phyloP scores from a whole-genome alignment of 35 echinoderm and acorn worm genomes.

The Heliocidaris tuberculata region DNA sequence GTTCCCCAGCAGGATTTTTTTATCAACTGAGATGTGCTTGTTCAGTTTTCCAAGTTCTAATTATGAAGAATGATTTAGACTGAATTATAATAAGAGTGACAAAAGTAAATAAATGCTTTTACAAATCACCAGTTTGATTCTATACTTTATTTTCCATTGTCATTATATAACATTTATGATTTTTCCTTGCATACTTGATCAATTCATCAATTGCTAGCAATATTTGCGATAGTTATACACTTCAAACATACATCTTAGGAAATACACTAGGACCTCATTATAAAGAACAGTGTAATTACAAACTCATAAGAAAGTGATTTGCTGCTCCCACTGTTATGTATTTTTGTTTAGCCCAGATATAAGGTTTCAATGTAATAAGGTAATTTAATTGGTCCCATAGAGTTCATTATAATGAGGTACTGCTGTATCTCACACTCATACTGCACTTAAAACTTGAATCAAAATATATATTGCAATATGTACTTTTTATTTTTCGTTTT shows the following conservation, averaged over 20 bases:
- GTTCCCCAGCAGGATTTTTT: too few relatives aligned
- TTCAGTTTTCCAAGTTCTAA: neutral
- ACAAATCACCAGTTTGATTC: neutral
- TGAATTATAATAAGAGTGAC: neutral
- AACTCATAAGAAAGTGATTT: too few relatives aligned
- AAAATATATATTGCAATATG: neutral
- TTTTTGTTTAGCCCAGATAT: too few relatives aligned
- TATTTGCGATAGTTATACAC: neutral
- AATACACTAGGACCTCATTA: too few relatives aligned
- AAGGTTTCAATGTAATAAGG: too few relatives aligned
- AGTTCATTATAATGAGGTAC: neutral
- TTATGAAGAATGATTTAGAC: neutral
- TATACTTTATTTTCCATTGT: neutral
- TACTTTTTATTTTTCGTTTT: neutral
- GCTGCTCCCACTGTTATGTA: too few relatives aligned
- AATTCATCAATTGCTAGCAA: neutral
- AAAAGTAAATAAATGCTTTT: neutral
- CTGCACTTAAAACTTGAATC: neutral
- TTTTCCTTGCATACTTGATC: neutral
- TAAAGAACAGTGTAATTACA: too few relatives aligned
- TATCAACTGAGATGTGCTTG: too few relatives aligned
- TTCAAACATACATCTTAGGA: neutral
- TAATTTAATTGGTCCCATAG: too few relatives aligned
- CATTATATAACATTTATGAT: neutral
- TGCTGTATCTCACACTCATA: neutral